Conservation (phyloP, 2,113 vertebrate genomes). For the Hippocampus comes region DNA sequence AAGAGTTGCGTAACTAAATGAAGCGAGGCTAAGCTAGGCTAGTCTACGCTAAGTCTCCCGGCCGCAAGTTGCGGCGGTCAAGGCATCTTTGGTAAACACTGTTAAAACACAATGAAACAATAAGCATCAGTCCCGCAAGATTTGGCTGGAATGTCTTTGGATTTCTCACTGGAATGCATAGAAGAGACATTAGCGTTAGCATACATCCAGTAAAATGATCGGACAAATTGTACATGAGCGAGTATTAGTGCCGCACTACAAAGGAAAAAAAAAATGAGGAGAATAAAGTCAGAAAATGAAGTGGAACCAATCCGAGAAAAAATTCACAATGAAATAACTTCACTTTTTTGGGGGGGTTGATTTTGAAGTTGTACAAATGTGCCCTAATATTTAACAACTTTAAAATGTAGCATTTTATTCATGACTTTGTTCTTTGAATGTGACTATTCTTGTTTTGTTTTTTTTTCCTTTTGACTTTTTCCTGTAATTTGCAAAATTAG, state of each 20-base stretch:
- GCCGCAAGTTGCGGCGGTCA: background rate
- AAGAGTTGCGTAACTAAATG: background rate
- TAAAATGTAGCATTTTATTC: no score
- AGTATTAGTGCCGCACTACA: background rate
- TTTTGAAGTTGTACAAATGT: no score
- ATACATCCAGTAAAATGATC: background rate
- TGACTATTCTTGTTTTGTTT: no score
- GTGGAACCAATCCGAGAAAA: no score
- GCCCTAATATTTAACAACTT: no score
- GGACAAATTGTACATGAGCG: background rate
- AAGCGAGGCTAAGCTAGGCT: background rate
- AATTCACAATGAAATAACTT: no score
- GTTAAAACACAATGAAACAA: slow-evolving; percentile 8
- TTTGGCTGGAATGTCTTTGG: background rate
- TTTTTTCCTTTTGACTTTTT: no score
- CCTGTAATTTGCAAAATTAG: no score
- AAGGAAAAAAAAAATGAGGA: background rate
- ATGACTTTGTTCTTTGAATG: no score
- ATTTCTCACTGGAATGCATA: background rate
- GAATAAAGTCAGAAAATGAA: background rate
- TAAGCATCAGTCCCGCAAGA: background rate
- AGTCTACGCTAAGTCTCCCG: background rate
- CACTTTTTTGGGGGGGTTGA: no score
- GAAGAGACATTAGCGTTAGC: background rate
- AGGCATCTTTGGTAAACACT: slow-evolving; percentile 1